Base-by-base conservation (phyloP, 2,113 vertebrate species). In the Orycteropus afer region DNA sequence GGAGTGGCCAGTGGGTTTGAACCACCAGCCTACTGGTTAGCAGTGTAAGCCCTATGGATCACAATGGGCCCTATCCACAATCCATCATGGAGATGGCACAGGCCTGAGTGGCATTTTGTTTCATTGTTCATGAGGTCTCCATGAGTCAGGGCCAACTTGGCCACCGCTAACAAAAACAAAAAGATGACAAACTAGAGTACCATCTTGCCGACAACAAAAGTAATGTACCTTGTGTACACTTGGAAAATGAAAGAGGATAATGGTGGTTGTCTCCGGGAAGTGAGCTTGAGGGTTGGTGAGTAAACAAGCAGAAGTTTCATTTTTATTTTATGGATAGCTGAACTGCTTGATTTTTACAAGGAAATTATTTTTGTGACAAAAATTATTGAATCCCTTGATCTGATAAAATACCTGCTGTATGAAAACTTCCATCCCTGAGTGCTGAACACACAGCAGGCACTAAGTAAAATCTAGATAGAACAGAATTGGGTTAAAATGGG, bases 321-420 rank as follows among this genome's bases (percentile, higher is more conserved):
- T 47, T 87, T 82, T 45, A 25, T 29, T 91, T 55, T 53, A 76
- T 42, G 1, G 34, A 40, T 45, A 47, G 61, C 42, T 45, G 40
- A 49, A 11, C 49, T 23, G 22, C 3, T 57, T 77, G 11, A 5
- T 89, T 45, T 55, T 81, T 32, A 51, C 1, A n/a, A 22, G 3
- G 13, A 3, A 14, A 79, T 89, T 89, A 40, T 25, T 89, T 89
- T 83, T 91, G 47, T 67, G 61, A 94, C 78, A 95, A 67, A 95
- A 83, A 45, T 20, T 34, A 91, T 27, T 86, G 22, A 86, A 83
- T 86, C 85, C 27, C 29, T 87, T 90, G 14, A 69, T 69, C 53
- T 96, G 45, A 59, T 69, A 83, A 91, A 87, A 91, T 49, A 74
- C 14, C 23, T 89, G 77, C 59, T 84, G 0, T 51, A 86, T 37